These are phyloP conservation scores for Frieseomelitta varia DNA, from an alignment of 1,140 invertebrate species.

Conservation along the genomic window DNA sequence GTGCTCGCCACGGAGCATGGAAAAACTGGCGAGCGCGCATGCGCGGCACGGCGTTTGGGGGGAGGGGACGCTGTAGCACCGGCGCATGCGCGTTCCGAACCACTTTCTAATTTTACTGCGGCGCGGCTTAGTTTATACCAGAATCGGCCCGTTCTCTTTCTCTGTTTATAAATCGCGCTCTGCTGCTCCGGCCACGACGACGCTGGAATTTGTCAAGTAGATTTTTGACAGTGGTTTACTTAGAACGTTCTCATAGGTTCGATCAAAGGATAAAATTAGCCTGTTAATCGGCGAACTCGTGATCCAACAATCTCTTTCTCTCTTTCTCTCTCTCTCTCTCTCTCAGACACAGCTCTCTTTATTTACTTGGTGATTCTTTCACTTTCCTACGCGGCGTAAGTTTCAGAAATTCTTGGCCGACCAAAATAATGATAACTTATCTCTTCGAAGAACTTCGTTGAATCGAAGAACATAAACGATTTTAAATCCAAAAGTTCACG, in stretches of 20 bases:
- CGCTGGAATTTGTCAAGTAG: slow-evolving; percentile 47
- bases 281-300: not conserved
- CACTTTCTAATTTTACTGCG: slow-evolving; percentile 66
- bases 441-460: too few species aligned
- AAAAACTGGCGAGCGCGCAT: slow-evolving; percentile 21
- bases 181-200: not conserved
- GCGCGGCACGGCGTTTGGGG: not conserved
- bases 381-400: too few species aligned
- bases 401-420: too few species aligned
- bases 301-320: too few species aligned
- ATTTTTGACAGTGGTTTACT: not conserved
- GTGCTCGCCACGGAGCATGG: not conserved
- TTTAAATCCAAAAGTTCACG: too few species aligned
- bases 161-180: slow-evolving; percentile 55
- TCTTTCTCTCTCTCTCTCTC: too few species aligned
- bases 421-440: too few species aligned
- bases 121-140: slow-evolving; percentile 38
- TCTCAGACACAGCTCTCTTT: not conserved
- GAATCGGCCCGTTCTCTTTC: slow-evolving; percentile 20
- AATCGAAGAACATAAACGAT: too few species aligned
- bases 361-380: too few species aligned
- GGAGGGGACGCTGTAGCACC: not conserved
- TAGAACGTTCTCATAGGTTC: not conserved
- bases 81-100: slow-evolving; percentile 35
- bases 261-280: not conserved